Evolutionary conservation across 1,140 invertebrate genomes (phyloP).

Genomic region (Drosophila insularis): DNA sequence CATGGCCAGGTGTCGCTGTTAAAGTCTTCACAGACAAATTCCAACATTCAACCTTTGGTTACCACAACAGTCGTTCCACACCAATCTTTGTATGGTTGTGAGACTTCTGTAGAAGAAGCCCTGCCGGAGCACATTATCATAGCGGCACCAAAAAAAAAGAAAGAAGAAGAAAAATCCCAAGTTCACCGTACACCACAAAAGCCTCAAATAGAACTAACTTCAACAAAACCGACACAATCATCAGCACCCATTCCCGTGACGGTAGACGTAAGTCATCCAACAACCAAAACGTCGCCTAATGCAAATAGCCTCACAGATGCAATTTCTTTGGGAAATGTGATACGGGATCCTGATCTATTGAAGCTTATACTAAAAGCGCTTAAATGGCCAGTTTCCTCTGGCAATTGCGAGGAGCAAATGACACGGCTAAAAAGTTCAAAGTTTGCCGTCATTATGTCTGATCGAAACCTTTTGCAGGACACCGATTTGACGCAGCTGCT

Average conservation of each 20-base stretch:
- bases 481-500: conserved; percentile 77
- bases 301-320: conserved; percentile 62
- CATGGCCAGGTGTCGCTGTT: conserved; percentile 72
- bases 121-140: conserved; percentile 75
- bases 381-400: conserved; percentile 70
- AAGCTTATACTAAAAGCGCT: conserved; percentile 78
- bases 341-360: conserved; percentile 74
- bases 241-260: neutral
- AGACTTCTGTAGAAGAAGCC: conserved; percentile 62
- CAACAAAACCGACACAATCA: conserved; percentile 10
- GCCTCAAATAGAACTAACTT: conserved; percentile 14
- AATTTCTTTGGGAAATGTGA: conserved; percentile 71
- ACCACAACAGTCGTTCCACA: conserved; percentile 64
- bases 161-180: conserved; percentile 34
- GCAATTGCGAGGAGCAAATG: conserved; percentile 72
- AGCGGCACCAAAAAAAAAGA: conserved; percentile 72
- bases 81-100: conserved; percentile 42
- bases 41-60: conserved; percentile 36
- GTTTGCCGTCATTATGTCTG: conserved; percentile 74
- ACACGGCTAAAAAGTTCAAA: conserved; percentile 67
- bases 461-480: conserved; percentile 76
- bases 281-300: conserved; percentile 32
- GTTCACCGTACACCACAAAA: conserved; percentile 9
- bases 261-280: conserved; percentile 11
- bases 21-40: conserved; percentile 55